Base-by-base conservation (phyloP, 1,140 invertebrate genomes). In the Calliphora vicina region DNA sequence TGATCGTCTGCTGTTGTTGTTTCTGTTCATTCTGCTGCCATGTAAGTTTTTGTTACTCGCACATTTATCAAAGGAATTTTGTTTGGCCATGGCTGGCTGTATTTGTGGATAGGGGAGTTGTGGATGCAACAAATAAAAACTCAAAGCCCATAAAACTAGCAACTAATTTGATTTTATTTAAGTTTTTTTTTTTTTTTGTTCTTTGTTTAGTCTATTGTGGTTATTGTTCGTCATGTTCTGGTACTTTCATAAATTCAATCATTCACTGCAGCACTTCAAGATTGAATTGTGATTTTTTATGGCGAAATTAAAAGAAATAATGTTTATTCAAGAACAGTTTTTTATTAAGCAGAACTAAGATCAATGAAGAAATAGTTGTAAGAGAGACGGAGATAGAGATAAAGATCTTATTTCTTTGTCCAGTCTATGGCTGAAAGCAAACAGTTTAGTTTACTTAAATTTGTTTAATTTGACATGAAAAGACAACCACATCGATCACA, bases 141-240 rank as follows among this genome's bases (percentile, higher is more conserved):
- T 78, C n/a, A 78, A 78, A 13, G 42, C 74, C 74, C 74, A 78
- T 78, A 78, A 78, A 78, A 78, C 35, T 23, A 78, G 74, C 74
- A 78, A 78, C 74, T 78, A 78, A 78, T 78, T 78, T 78, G n/a
- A 78, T 78, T 78, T 78, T 13, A 42, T n/a, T 35, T 76, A 10
- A 26, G 35, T 17, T 20, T 73, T 43, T 5, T 43, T 67, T 67
- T 10, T 78, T 25, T 78, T 78, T 20, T n/a, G n/a, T n/a, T 20
- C 50, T 76, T 76, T 78, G 74, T 78, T 78, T 78, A 78, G 74
- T 78, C 74, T 78, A 43, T 78, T 78, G 74, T 78, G 74, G 74
- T 78, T 25, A n/a, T 45, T 23, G 74, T 25, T 76, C 10, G 35
- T 67, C 45, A 17, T 50, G 12, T 74, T 35, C 42, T 78, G n/a